Conservation (phyloP, 64 coral and sea anemone genomes). For the Hydrozoanthus tunicans region DNA sequence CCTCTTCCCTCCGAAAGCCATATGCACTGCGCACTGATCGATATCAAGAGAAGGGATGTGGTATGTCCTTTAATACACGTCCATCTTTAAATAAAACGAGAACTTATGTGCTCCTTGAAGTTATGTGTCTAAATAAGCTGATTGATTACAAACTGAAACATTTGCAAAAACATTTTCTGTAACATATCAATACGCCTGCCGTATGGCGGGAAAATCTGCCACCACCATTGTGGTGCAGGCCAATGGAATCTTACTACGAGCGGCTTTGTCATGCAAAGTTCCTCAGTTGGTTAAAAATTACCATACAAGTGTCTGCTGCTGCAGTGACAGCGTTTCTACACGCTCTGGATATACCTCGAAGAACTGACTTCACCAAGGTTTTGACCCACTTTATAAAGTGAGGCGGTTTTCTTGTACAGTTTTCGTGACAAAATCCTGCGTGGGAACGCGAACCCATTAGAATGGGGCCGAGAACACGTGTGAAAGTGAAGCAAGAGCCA, state of each 20-base stretch:
- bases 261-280: slow-evolving; percentile 59
- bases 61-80: too few species aligned
- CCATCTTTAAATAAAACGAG: too few species aligned
- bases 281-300: slow-evolving; percentile 58
- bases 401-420: neutral
- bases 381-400: neutral
- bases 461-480: slow-evolving; percentile 73
- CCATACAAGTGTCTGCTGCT: slow-evolving; percentile 21
- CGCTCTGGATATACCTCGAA: slow-evolving; percentile 84
- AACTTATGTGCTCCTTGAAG: too few species aligned
- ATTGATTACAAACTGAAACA: too few species aligned
- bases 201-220: slow-evolving; percentile 86
- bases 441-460: slow-evolving; percentile 30
- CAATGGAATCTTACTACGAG: slow-evolving; percentile 57
- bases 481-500: slow-evolving; percentile 60
- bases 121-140: too few species aligned
- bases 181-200: too few species aligned
- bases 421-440: neutral
- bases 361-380: neutral
- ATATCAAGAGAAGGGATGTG: too few species aligned
- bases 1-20: too few species aligned
- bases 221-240: slow-evolving; percentile 26
- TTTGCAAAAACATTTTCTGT: too few species aligned
- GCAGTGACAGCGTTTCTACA: slow-evolving; percentile 85
- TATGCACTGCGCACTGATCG: too few species aligned